Base-by-base conservation (phyloP, 2,113 vertebrate species). In the Nerophis ophidion region DNA sequence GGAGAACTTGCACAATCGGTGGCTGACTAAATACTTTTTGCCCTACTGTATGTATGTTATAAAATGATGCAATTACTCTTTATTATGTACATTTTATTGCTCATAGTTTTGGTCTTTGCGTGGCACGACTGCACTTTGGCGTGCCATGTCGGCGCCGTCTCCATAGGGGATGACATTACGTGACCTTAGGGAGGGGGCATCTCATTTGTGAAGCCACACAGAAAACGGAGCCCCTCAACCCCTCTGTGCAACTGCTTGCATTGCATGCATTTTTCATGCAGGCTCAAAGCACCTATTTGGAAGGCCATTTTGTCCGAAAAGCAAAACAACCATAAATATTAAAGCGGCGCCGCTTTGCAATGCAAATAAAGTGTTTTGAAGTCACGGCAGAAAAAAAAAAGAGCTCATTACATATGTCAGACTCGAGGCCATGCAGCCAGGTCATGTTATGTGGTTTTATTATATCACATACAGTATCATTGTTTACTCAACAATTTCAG, bases 41-140 rank as follows among this genome's bases (percentile, higher is more conserved):
- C n/a, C n/a, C n/a, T n/a, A n/a, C n/a, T n/a, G 11, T 53, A 54
- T 60, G 55, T 42, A 38, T 57, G 5, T 16, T 63, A 61, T 71
- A 76, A 63, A 63, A 76, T 76, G 63, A 68, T 57, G 65, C 66
- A 56, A 62, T 77, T 63, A 71, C 48, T 50, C 40, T 58, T 67
- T 68, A 38, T 57, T 9, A 49, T 76, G 48, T 63, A 51, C 55
- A 51, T 60, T 78, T 63, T 59, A 66, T 15, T 59, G 68, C 35
- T 65, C 74, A 76, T 72, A 65, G 60, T 45, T 81, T 70, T 61
- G 55, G 52, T 60, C 50, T 40, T 48, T 56, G 53, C 46, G 16
- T 38, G 17, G 49, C 26, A 64, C 14, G 26, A 12, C 55, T 35
- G 44, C 40, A 36, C 55, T 58, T 34, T 50, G 56, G 48, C 17